Evolutionary conservation across 2,113 vertebrate species (phyloP).

Genomic region (Ardeotis arabs): DNA sequence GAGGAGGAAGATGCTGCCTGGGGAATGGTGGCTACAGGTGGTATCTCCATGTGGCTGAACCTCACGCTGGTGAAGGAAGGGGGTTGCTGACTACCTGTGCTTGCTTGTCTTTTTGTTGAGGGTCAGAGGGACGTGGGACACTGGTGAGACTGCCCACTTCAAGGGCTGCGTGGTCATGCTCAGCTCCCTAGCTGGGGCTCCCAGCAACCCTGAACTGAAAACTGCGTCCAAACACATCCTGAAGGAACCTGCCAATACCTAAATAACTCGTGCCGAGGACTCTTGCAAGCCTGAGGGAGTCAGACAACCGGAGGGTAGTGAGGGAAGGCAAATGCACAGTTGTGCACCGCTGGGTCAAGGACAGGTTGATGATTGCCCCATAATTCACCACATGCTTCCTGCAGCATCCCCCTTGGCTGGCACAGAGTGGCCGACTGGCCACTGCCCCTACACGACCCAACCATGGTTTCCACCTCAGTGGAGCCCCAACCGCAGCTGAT

Average conservation of each 20-base stretch:
- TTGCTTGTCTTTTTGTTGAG: not conserved
- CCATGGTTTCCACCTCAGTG: not conserved
- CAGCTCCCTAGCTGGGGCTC: not conserved
- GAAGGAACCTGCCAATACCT: not conserved
- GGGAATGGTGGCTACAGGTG: not conserved
- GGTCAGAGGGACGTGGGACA: not conserved
- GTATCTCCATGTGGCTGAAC: not conserved
- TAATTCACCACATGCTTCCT: not conserved
- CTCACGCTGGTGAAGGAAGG: not conserved
- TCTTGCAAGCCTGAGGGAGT: not conserved
- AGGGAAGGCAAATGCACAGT: not conserved
- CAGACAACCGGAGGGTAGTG: not conserved
- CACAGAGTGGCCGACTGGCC: not conserved
- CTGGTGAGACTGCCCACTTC: not conserved
- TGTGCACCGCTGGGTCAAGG: not conserved
- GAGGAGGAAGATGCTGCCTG: not conserved
- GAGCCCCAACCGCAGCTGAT: accelerated
- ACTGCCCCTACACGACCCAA: not conserved
- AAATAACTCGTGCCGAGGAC: not conserved
- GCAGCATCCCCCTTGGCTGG: not conserved
- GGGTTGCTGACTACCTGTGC: not conserved
- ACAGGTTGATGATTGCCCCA: not conserved
- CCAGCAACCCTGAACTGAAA: not conserved
- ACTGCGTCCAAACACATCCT: not conserved
- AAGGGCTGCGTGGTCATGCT: not conserved